phyloP scores from a whole-genome alignment of 2,113 vertebrate species.

The Bothrops jararaca region DNA sequence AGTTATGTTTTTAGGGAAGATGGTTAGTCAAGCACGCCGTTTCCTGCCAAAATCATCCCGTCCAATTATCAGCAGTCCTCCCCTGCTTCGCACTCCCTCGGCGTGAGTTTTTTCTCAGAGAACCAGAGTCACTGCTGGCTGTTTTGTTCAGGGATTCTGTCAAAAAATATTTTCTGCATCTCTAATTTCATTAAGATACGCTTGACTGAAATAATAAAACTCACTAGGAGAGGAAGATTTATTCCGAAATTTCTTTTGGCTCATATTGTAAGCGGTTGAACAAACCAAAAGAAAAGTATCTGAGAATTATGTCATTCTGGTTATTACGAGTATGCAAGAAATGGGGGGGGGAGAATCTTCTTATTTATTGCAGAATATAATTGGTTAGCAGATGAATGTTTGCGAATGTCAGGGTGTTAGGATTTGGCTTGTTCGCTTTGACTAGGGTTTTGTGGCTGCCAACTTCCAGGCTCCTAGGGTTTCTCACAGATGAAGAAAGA shows the following conservation, averaged over 20 bases:
- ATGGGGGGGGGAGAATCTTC: not conserved
- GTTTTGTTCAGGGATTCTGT: constrained; percentile 62
- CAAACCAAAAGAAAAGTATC: constrained; percentile 61
- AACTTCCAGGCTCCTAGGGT: not conserved
- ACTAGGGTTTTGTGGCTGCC: not conserved
- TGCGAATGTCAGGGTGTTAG: not conserved
- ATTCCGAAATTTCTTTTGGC: constrained; percentile 51
- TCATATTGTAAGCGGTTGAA: constrained; percentile 41
- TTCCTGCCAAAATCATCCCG: constrained; percentile 72
- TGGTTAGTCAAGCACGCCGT: constrained; percentile 72
- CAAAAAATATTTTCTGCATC: constrained; percentile 75
- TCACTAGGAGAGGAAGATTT: constrained; percentile 56
- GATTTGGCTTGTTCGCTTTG: not conserved
- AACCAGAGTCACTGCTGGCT: constrained; percentile 65
- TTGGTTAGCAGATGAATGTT: constrained; percentile 8
- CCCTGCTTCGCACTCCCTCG: constrained; percentile 45
- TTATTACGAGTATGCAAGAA: constrained; percentile 45
- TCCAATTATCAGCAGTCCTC: constrained; percentile 72
- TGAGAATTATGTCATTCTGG: constrained; percentile 53
- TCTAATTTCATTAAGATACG: constrained; percentile 74
- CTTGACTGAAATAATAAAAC: constrained; percentile 68
- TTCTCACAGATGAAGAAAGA: not conserved
- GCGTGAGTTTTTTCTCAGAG: constrained; percentile 46
- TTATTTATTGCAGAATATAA: constrained; percentile 25
- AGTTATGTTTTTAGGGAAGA: constrained; percentile 68